Evolutionary conservation across 1,140 invertebrate genomes (phyloP).

Genomic region (Lordiphosa clarofinis): DNA sequence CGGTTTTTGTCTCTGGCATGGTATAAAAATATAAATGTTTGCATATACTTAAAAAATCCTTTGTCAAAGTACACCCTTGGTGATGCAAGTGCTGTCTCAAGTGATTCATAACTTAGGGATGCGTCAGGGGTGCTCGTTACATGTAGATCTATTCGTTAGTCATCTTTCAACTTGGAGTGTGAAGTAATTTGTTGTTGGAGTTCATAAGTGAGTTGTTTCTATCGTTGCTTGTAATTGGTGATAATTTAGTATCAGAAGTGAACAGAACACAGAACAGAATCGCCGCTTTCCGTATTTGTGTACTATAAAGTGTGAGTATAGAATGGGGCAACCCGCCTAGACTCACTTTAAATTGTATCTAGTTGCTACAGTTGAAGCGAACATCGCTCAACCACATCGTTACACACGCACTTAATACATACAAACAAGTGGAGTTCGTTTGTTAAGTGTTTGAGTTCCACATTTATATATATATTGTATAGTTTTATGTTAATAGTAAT

Average conservation of each 20-base stretch:
- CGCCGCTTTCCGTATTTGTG: background rate
- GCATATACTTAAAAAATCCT: slow-evolving; percentile 72
- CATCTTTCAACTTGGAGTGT: background rate
- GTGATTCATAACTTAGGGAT: slow-evolving; percentile 50
- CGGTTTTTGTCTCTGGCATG: slow-evolving; percentile 60
- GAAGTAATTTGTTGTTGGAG: slow-evolving; percentile 42
- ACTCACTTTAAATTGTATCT: slow-evolving; percentile 58
- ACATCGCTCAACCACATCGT: slow-evolving; percentile 72
- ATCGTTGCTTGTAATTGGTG: slow-evolving; percentile 66
- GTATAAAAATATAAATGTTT: slow-evolving; percentile 78
- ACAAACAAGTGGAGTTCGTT: slow-evolving; percentile 41
- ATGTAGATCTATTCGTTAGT: slow-evolving; percentile 26
- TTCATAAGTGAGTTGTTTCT: slow-evolving; percentile 60
- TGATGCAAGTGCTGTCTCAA: slow-evolving; percentile 39
- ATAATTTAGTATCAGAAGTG: slow-evolving; percentile 30
- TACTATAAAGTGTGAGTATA: too few species aligned
- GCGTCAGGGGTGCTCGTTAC: slow-evolving; percentile 21
- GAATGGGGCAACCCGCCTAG: slow-evolving; percentile 4
- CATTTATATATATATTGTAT: slow-evolving; percentile 20
- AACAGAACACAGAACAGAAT: slow-evolving; percentile 37
- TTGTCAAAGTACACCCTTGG: slow-evolving; percentile 49
- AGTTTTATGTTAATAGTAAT: background rate
- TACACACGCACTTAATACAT: slow-evolving; percentile 24
- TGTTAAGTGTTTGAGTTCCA: slow-evolving; percentile 28
- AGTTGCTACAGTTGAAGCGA: slow-evolving; percentile 75